These are phyloP conservation scores for Schizotus pectinicornis DNA, from an alignment of 2,888 invertebrate genomes.

Conservation along the genomic window DNA sequence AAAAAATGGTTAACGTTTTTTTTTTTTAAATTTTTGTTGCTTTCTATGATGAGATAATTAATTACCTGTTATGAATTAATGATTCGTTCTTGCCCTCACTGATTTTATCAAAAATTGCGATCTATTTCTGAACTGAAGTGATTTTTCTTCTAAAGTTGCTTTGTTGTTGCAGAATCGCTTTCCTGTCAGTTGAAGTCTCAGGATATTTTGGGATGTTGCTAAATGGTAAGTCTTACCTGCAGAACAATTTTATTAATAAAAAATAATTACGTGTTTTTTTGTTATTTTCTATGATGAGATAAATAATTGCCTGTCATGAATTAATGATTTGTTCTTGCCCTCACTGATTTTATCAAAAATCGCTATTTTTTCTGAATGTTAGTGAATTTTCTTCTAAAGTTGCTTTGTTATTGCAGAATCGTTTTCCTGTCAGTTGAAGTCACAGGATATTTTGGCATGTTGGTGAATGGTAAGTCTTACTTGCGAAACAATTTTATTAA, in stretches of 20 bases:
- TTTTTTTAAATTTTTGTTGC: background rate
- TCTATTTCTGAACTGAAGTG: background rate
- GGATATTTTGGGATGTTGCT: too few relatives aligned
- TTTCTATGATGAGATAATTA: conserved; percentile 13
- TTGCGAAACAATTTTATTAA: too few relatives aligned
- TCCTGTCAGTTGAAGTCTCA: too few relatives aligned
- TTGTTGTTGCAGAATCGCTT: background rate
- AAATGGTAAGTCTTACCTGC: too few relatives aligned
- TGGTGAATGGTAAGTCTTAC: too few relatives aligned
- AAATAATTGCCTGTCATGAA: conserved; percentile 28
- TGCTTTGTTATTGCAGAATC: background rate
- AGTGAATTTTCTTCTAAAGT: background rate
- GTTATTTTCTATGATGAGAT: conserved; percentile 11
- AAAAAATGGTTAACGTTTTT: too few relatives aligned
- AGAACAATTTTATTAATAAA: too few relatives aligned
- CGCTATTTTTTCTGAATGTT: background rate
- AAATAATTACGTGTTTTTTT: too few relatives aligned
- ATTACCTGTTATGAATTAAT: conserved; percentile 29
- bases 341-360: conserved; percentile 15
- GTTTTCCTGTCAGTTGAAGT: too few relatives aligned
- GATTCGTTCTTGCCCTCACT: conserved; percentile 28
- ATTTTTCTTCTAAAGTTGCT: too few relatives aligned
- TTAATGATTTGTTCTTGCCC: conserved; percentile 22
- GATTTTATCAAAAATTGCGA: background rate
- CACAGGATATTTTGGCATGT: too few relatives aligned